These are phyloP conservation scores for Drosophila lini DNA, from an alignment of 1,140 invertebrate species.

Conservation along the genomic window DNA sequence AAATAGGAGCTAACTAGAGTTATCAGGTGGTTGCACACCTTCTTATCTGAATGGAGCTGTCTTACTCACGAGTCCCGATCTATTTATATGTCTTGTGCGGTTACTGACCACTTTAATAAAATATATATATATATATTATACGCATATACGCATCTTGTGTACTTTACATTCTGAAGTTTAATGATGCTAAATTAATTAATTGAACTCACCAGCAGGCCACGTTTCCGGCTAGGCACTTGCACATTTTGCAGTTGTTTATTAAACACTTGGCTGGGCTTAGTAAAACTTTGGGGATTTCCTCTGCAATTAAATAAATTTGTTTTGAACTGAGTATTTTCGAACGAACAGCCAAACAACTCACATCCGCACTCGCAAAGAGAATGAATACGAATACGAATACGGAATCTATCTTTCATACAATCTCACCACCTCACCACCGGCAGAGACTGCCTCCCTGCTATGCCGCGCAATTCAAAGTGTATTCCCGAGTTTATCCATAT, in stretches of 20 bases:
- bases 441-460: too few species aligned
- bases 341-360: conserved; percentile 21
- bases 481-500: too few species aligned
- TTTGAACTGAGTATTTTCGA: conserved; percentile 2
- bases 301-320: conserved; percentile 24
- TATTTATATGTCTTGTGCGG: conserved; percentile 19
- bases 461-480: too few species aligned
- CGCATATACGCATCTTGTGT: background rate
- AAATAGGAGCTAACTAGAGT: background rate
- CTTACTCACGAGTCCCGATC: conserved; percentile 31
- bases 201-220: conserved; percentile 76
- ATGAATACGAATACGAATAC: background rate
- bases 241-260: conserved; percentile 55
- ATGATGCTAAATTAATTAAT: conserved; percentile 8
- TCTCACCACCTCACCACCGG: too few species aligned
- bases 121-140: background rate
- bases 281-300: conserved; percentile 3
- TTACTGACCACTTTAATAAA: background rate
- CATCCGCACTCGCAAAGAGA: conserved; percentile 24
- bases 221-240: conserved; percentile 74
- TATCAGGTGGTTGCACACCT: conserved; percentile 43
- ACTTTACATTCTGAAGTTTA: background rate
- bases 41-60: conserved; percentile 22
- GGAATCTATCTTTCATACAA: too few species aligned
- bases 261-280: conserved; percentile 9